A percentile compares a stretch with the other conserved stretches of the same genome.
These are phyloP conservation scores for Lepilemur septentrionalis DNA, from an alignment of 2,797 vertebrate genomes.

Conservation along the genomic window DNA sequence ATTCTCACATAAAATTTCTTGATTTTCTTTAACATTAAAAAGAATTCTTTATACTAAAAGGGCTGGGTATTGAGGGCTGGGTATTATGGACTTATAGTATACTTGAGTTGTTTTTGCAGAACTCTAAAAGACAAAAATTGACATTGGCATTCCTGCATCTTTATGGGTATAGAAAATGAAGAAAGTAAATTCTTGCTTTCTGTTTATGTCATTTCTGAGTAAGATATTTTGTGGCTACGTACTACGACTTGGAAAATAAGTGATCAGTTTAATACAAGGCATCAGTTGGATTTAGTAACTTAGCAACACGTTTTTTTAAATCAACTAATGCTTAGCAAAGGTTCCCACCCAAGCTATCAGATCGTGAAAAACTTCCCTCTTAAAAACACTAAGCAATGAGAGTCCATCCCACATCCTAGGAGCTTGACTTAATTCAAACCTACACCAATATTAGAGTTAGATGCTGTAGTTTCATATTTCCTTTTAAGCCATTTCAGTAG, in stretches of 20 bases:
- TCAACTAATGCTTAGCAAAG: background rate
- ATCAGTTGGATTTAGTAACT: background rate
- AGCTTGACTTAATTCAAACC: background rate
- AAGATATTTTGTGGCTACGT: background rate
- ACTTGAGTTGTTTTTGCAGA: background rate
- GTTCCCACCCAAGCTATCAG: background rate
- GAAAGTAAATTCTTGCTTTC: background rate
- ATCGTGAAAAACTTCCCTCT: background rate
- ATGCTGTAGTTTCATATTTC: background rate
- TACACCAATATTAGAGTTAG: background rate
- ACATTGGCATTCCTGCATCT: background rate
- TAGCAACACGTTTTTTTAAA: background rate
- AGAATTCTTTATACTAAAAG: background rate
- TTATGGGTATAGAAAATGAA: background rate
- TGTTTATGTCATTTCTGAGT: background rate
- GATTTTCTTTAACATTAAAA: background rate
- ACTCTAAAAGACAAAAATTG: background rate
- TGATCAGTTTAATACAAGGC: background rate
- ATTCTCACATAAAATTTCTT: constrained; percentile 3
- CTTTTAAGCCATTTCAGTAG: background rate
- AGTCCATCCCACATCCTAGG: background rate
- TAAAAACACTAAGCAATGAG: background rate
- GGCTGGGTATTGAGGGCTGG: background rate
- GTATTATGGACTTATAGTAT: background rate
- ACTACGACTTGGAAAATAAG: background rate